Evolutionary conservation across 2,797 vertebrate species (phyloP), one percentile per base, ranked within the genome.

Genomic region (Diglossa cyanea): DNA sequence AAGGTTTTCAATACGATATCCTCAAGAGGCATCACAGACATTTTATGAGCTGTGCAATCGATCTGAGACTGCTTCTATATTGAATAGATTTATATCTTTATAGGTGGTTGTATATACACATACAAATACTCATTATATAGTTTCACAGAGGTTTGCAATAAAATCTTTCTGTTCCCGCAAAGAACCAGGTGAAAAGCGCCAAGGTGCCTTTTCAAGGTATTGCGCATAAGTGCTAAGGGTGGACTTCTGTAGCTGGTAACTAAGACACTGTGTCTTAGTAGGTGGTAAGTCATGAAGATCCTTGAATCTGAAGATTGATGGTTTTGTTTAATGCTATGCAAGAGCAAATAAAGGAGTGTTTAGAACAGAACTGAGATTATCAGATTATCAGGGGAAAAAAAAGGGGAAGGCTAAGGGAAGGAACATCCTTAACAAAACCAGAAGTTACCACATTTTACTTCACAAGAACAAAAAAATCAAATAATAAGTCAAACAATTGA

Each of bases 151-250:
- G 6, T 70, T 81, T 86, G 30, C 31, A 73, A 39, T 45, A 65
- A 76, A 18, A 19, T 55, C 7, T 57, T 72, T 68, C 15, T 25
- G 24, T 14, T 76, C 17, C 23, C 26, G 10, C 31, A 51, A 51
- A 66, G 16, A 2, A 28, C 9, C 18, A 33, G 35, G 47, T 51
- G 31, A 75, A 86, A 68, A 81, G 6, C 9, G 23, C 11, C 13
- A 15, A 61, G 2, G 4, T 54, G 6, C 11, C 8, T 50, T 63
- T 60, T 55, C 51, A n/a, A 92, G 70, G 6, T 9, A 12, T 7
- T 21, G 7, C 7, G 23, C 0, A 0, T 15, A 47, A 30, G 17
- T 44, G 7, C 5, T 44, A 16, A 57, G 37, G 24, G 30, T 61
- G 26, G 13, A 35, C 6, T 84, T 72, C 31, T 66, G 23, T 51